These are phyloP conservation scores for Myrmophylax atrothorax DNA, from an alignment of 2,113 vertebrate species.

Conservation along the genomic window DNA sequence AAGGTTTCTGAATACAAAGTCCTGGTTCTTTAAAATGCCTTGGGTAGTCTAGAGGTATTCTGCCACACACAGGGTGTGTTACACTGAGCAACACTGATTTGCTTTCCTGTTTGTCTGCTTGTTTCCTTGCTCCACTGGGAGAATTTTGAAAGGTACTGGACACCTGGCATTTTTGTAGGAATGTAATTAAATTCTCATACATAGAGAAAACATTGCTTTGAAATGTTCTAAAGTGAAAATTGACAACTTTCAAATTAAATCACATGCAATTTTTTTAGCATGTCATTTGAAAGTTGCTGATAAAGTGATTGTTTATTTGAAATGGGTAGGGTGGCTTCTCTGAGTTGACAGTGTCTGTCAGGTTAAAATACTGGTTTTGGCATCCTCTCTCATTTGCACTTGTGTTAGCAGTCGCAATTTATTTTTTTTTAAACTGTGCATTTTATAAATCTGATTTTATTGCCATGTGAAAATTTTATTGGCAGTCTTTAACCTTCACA, in stretches of 20 bases:
- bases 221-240: constrained; percentile 26
- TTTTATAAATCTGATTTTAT: background rate
- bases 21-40: background rate
- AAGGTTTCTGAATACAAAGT: background rate
- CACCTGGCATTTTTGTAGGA: background rate
- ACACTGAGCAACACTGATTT: background rate
- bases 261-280: background rate
- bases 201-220: background rate
- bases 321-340: background rate
- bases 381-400: background rate
- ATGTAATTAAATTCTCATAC: background rate
- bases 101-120: background rate
- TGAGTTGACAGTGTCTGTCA: background rate
- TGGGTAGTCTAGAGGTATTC: background rate
- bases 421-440: background rate
- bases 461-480: background rate
- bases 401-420: background rate
- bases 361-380: background rate
- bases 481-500: background rate
- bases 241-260: constrained; percentile 16
- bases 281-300: background rate
- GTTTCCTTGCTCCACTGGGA: background rate
- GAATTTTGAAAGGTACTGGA: background rate
- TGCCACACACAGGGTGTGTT: background rate
- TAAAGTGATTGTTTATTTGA: background rate